Conservation (phyloP, 2,797 vertebrate genomes). For the Falco columbarius region DNA sequence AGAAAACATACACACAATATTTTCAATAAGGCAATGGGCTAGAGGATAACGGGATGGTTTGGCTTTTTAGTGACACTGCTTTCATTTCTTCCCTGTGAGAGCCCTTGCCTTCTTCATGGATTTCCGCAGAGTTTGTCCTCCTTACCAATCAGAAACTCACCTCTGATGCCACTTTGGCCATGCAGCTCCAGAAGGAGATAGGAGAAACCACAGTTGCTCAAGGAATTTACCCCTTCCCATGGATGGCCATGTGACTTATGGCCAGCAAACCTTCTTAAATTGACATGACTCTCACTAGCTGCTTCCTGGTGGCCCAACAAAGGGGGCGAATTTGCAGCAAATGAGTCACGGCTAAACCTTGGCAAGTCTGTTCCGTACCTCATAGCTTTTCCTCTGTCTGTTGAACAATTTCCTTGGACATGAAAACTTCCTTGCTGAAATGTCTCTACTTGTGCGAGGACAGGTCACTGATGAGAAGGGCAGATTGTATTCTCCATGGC, state of each 20-base stretch:
- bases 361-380: neutral
- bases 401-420: neutral
- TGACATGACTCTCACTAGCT: neutral
- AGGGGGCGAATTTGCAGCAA: neutral
- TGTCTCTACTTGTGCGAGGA: neutral
- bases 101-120: neutral
- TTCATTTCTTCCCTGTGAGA: neutral
- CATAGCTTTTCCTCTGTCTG: neutral
- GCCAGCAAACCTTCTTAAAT: neutral
- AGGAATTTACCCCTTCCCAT: neutral
- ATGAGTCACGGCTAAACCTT: neutral
- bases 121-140: neutral
- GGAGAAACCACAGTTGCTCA: neutral
- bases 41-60: neutral
- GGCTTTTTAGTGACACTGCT: neutral
- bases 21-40: neutral
- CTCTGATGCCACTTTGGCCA: neutral
- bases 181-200: neutral
- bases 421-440: neutral
- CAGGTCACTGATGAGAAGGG: neutral
- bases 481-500: neutral
- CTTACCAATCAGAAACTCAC: neutral
- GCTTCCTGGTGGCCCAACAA: neutral
- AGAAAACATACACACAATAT: neutral
- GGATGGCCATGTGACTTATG: neutral